A percentile compares a stretch with the other conserved stretches of the same genome.
Conservation (phyloP, 2,113 vertebrate species). For the Prochilodus magdalenae region DNA sequence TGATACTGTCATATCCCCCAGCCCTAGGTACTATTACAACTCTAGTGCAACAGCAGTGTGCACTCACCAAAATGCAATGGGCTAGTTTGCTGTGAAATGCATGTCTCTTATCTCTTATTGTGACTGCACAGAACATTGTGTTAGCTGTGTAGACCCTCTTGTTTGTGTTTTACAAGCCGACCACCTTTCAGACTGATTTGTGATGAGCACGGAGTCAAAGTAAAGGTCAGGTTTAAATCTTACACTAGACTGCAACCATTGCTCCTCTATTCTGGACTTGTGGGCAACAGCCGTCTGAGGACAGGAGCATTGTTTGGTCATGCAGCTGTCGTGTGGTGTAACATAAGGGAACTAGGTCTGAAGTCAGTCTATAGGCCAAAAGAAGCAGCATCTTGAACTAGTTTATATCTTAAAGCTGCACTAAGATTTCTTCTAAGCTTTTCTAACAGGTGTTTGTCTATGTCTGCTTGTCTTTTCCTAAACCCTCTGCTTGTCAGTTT, state of each 20-base stretch:
- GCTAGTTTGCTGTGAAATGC: too few species aligned
- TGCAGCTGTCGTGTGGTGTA: conserved; percentile 46
- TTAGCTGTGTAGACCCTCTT: background rate
- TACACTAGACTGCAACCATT: conserved; percentile 20
- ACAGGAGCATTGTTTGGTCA: conserved; percentile 39
- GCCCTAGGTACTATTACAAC: too few species aligned
- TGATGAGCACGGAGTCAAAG: conserved; percentile 18
- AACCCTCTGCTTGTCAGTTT: too few species aligned
- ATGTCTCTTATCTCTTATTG: background rate
- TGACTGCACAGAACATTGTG: background rate
- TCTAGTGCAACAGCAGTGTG: too few species aligned
- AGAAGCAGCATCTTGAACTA: background rate
- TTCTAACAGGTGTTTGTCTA: too few species aligned
- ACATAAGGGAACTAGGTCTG: conserved; percentile 20
- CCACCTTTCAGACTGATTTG: conserved; percentile 35
- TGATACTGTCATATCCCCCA: too few species aligned
- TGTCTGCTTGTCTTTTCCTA: too few species aligned
- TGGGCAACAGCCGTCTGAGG: conserved; percentile 14
- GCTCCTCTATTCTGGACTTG: conserved; percentile 17
- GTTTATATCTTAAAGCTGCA: too few species aligned
- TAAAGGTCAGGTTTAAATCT: conserved; percentile 46
- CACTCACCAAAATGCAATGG: too few species aligned
- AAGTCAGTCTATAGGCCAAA: too few species aligned
- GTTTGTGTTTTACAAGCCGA: conserved; percentile 13
- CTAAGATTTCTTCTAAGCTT: too few species aligned